Evolutionary conservation across 2,797 vertebrate species (phyloP), one percentile per base, ranked within the genome.

Genomic region (Rhinichthys osculus): DNA sequence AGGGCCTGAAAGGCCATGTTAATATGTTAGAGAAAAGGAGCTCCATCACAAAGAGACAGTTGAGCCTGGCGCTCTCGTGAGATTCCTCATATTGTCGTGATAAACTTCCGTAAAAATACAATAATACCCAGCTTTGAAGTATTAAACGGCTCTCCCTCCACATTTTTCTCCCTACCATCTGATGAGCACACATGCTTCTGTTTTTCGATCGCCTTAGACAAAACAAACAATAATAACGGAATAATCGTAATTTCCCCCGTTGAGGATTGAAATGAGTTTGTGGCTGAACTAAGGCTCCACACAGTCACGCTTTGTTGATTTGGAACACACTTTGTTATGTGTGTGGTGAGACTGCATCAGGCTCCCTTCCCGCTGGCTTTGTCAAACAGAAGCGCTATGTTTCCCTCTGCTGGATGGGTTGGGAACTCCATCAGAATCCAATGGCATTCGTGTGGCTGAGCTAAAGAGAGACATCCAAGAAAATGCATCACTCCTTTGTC

Each of bases 401-500:
- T 94, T 94, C 95, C 94, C 94, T 94, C 95, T 95, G 89, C 92
- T 94, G 95, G 93, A 89, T 38, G 78, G 33, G 42, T 50, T 70
- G 21, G 85, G 44, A 90, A 91, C 84, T 40, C n/a, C 87, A 66
- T 23, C 9, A 19, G 72, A 76, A 72, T 52, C 27, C 2, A 71
- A 71, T 35, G 30, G 62, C 67, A 50, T 72, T 78, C 0, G 1
- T 71, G 44, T 71, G 73, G 19, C 64, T 80, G 27, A 86, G 85
- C 14, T 76, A 42, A 84, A 62, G 42, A 87, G 33, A 23, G 57
- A 62, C 66, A 40, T 40, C 38, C 64, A 67, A 66, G 52, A 78
- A 80, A 78, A 88, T 66, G 70, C 83, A 85, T 80, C 73, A 74
- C 81, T 47, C 52, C 17, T 71, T 74, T 67, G 59, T 77, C 82